A percentile compares a stretch with the other conserved stretches of the same genome.
These are phyloP conservation scores for Leptoteleia sp. DNA, from an alignment of 1,140 invertebrate genomes.

Conservation along the genomic window DNA sequence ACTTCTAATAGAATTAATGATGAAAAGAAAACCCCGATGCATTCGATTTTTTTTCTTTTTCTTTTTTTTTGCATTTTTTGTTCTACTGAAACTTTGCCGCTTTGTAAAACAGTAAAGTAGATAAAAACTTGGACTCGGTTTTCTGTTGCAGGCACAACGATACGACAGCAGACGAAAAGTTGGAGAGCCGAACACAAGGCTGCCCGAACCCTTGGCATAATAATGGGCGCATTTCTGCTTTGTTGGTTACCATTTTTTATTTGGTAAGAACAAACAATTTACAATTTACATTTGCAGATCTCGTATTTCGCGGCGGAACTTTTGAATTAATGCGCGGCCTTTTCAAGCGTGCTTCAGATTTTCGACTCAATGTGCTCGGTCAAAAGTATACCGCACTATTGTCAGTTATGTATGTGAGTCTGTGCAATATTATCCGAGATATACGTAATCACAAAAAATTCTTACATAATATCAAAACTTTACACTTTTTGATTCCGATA, in stretches of 20 bases:
- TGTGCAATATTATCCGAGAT: slow-evolving; percentile 7
- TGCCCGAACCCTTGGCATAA: slow-evolving; percentile 93
- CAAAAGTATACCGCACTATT: slow-evolving; percentile 11
- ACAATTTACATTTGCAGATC: slow-evolving; percentile 39
- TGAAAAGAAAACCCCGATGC: no score
- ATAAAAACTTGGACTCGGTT: slow-evolving; percentile 48
- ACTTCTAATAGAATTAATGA: no score
- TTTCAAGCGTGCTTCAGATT: slow-evolving; percentile 21
- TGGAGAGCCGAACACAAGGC: slow-evolving; percentile 96
- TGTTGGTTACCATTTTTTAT: slow-evolving; percentile 96
- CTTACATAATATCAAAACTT: no score
- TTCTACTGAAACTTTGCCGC: slow-evolving; percentile 11
- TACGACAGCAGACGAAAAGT: slow-evolving; percentile 87
- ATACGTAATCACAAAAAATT: no score
- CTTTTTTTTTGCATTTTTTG: no score
- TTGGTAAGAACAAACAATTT: slow-evolving; percentile 84
- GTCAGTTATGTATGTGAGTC: slow-evolving; percentile 18
- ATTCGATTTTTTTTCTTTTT: slow-evolving; percentile 1
- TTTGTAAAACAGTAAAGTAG: slow-evolving; percentile 25
- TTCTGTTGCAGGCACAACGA: slow-evolving; percentile 85
- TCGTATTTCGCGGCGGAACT: slow-evolving; percentile 36
- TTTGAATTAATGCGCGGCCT: slow-evolving; percentile 23
- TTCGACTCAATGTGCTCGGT: slow-evolving; percentile 10
- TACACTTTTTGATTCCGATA: no score
- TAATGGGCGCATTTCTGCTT: slow-evolving; percentile 93